These are phyloP conservation scores for Atta colombica DNA, from an alignment of 1,140 invertebrate species.

Conservation along the genomic window DNA sequence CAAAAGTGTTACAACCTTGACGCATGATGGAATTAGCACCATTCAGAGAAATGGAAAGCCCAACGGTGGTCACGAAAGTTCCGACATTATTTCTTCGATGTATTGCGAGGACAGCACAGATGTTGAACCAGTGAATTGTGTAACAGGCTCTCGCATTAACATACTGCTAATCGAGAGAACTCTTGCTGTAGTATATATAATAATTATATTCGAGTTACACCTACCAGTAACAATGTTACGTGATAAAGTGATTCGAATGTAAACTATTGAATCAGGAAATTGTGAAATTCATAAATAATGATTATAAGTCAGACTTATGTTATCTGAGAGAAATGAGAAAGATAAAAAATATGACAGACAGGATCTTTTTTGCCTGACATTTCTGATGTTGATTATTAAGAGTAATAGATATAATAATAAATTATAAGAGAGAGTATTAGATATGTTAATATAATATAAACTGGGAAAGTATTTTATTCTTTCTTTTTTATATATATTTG, in stretches of 20 bases:
- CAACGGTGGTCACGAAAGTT: constrained; percentile 55
- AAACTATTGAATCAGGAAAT: not conserved
- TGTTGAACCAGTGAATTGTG: constrained; percentile 63
- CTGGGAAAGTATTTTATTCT: not conserved
- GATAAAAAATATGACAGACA: not conserved
- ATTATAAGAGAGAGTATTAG: not conserved
- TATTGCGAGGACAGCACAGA: constrained; percentile 9
- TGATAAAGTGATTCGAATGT: constrained; percentile 2
- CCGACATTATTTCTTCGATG: not conserved
- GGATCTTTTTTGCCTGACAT: not conserved
- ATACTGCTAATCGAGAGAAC: constrained; percentile 73
- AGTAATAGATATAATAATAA: not conserved
- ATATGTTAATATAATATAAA: not conserved
- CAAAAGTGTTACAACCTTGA: constrained; percentile 71
- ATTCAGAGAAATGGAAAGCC: constrained; percentile 71
- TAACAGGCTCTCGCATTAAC: constrained; percentile 74
- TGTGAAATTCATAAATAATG: constrained; percentile 9
- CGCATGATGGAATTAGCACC: constrained; percentile 59
- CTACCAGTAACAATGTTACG: constrained; percentile 38
- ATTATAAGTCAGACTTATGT: not conserved
- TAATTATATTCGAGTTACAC: constrained; percentile 63
- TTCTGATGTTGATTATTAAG: not conserved
- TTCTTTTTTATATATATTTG: not conserved
- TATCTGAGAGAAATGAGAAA: not conserved
- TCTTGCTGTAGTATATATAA: constrained; percentile 70